A percentile compares a stretch with the other conserved stretches of the same genome.
phyloP scores from a whole-genome alignment of 1,140 invertebrate species.

The Heliconius melpomene region DNA sequence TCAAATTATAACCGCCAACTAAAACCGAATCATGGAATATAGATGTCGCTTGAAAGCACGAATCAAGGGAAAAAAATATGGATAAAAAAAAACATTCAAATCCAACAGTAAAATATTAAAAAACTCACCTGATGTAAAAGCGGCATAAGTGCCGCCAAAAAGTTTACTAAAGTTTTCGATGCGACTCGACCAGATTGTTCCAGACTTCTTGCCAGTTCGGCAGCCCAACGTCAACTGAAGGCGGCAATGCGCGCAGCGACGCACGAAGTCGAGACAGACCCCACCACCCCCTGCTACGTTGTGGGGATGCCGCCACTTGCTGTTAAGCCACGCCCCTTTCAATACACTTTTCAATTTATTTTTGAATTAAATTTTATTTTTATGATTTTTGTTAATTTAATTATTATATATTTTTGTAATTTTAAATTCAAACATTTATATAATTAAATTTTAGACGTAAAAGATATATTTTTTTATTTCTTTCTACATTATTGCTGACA shows the following conservation, averaged over 20 bases:
- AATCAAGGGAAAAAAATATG: too few relatives aligned
- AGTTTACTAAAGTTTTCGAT: slow-evolving; percentile 51
- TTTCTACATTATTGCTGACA: too few relatives aligned
- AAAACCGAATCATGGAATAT: neutral
- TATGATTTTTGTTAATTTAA: neutral
- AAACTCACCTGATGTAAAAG: slow-evolving; percentile 66
- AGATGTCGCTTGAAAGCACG: too few relatives aligned
- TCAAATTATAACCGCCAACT: neutral
- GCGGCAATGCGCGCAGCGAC: slow-evolving; percentile 44
- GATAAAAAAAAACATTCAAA: too few relatives aligned
- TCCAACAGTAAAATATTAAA: neutral
- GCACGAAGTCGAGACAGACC: slow-evolving; percentile 55
- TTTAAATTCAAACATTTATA: neutral
- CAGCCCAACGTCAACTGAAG: slow-evolving; percentile 56
- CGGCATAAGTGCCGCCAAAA: slow-evolving; percentile 62
- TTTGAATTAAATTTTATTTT: neutral
- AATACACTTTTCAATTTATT: neutral
- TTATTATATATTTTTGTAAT: neutral
- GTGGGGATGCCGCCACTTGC: neutral
- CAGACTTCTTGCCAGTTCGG: slow-evolving; percentile 50
- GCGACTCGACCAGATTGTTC: slow-evolving; percentile 40
- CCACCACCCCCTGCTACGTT: slow-evolving; percentile 44
- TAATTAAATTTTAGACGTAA: neutral
- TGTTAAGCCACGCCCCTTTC: slow-evolving; percentile 40
- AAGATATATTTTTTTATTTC: too few relatives aligned